These are phyloP conservation scores for Nilaparvata lugens DNA, from an alignment of 1,140 invertebrate species.

Conservation along the genomic window DNA sequence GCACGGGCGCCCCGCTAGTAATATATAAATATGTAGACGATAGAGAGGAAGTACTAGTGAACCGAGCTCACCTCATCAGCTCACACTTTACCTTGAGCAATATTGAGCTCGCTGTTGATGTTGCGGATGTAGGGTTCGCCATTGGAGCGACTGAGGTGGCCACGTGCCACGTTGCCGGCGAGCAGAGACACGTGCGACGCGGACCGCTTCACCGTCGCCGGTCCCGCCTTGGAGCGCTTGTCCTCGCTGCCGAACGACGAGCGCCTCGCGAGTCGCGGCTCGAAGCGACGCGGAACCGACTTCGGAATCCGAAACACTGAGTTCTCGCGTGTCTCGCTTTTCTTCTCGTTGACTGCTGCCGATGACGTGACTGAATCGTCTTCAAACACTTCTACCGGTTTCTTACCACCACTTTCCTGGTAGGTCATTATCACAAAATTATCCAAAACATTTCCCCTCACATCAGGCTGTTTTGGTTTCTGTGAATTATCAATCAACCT, in stretches of 20 bases:
- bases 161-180: constrained; percentile 12
- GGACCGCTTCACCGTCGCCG: constrained; percentile 20
- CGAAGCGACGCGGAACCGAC: not conserved
- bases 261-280: constrained; percentile 17
- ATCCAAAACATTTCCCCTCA: constrained; percentile 14
- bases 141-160: not conserved
- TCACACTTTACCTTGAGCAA: constrained; percentile 16
- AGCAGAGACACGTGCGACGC: constrained; percentile 24
- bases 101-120: constrained; percentile 25
- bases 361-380: constrained; percentile 23
- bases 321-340: constrained; percentile 15
- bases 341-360: constrained; percentile 5
- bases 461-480: no score
- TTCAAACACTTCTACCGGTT: constrained; percentile 25
- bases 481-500: no score
- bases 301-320: constrained; percentile 6
- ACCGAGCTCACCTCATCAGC: no score
- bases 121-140: constrained; percentile 8
- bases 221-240: not conserved
- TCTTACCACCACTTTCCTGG: constrained; percentile 11
- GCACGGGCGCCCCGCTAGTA: no score
- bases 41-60: no score
- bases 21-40: no score
- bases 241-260: constrained; percentile 19
- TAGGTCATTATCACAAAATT: constrained; percentile 27